Conservation (phyloP, 2,113 vertebrate species). For the Daboia siamensis region DNA sequence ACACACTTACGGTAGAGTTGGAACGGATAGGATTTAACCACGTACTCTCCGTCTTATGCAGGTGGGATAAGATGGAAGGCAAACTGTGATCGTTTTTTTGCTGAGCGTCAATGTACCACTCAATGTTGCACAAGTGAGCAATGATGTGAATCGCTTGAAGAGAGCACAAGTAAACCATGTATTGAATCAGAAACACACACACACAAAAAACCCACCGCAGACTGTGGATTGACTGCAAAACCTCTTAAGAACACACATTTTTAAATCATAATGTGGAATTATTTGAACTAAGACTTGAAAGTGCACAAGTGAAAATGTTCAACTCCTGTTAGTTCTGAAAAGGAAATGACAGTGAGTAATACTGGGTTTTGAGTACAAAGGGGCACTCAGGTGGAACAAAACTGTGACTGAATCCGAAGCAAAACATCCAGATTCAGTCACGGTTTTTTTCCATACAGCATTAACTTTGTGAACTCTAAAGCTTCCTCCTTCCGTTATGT, state of each 20-base stretch:
- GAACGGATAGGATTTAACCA: constrained; percentile 86
- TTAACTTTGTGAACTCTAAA: no score
- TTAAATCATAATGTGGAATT: not conserved
- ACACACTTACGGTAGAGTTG: constrained; percentile 67
- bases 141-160: constrained; percentile 80
- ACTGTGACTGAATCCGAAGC: no score
- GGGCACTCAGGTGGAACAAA: not conserved
- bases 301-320: not conserved
- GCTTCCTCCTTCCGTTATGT: no score
- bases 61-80: constrained; percentile 47
- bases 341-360: not conserved
- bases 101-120: constrained; percentile 78
- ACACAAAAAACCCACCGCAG: not conserved
- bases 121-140: constrained; percentile 87
- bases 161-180: not conserved
- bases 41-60: constrained; percentile 56
- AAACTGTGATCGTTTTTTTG: constrained; percentile 65
- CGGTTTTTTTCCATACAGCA: no score
- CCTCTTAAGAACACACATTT: not conserved
- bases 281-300: not conserved
- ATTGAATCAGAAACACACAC: not conserved
- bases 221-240: not conserved
- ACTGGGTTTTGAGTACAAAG: not conserved
- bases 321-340: not conserved
- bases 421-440: no score